Conservation (phyloP, 2,113 vertebrate genomes). For the Neodontobutis hainanensis region DNA sequence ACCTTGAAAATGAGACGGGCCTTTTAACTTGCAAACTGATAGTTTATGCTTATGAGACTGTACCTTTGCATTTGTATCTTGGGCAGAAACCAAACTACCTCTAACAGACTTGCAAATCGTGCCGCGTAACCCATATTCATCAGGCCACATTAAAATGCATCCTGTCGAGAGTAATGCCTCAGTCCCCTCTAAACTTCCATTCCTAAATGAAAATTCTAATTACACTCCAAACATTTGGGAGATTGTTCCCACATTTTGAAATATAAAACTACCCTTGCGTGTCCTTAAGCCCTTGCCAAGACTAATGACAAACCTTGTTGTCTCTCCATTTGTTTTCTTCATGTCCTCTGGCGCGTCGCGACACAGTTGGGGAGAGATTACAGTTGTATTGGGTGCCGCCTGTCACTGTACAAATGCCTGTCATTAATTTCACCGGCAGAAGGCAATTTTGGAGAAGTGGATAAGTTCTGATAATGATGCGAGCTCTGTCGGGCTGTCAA, state of each 20-base stretch:
- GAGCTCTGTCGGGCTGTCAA: conserved; percentile 40
- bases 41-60: no score
- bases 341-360: conserved; percentile 47
- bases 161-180: not conserved
- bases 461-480: conserved; percentile 61
- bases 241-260: conserved; percentile 26
- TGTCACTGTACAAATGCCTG: conserved; percentile 70
- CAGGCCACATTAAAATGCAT: conserved; percentile 17
- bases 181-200: conserved; percentile 38
- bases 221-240: conserved; percentile 27
- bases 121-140: conserved; percentile 4
- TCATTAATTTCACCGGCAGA: conserved; percentile 71
- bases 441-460: conserved; percentile 68
- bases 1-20: no score
- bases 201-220: conserved; percentile 29
- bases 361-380: conserved; percentile 68
- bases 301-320: conserved; percentile 60
- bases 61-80: not conserved
- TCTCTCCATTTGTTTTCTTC: conserved; percentile 60
- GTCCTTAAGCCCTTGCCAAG: conserved; percentile 51
- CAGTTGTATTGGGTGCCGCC: conserved; percentile 63
- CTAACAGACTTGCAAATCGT: conserved; percentile 6
- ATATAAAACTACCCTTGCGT: not conserved
- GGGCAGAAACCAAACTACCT: not conserved
- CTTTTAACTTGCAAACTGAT: no score